Evolutionary conservation across 1,140 invertebrate genomes (phyloP), one percentile per base, ranked within the genome.

Genomic region (Drosophila funebris): DNA sequence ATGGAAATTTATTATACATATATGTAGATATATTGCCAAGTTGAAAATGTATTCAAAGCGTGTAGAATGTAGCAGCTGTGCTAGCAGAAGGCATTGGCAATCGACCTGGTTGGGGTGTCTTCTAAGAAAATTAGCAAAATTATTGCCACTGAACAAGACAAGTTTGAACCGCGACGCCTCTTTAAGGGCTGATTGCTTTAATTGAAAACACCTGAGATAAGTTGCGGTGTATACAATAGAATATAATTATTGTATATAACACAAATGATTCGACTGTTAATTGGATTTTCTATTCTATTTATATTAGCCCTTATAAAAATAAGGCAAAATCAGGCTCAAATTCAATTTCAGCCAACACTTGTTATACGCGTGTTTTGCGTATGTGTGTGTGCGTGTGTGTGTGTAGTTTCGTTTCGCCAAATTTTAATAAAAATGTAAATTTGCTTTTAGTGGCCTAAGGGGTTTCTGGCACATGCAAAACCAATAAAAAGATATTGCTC

Each of bases 371-470:
- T 24, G 13, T 52, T n/a, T 36, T 16, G 39, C 4, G 1, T 44
- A 44, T 24, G 27, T 68, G 22, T 39, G 27, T 16, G 41, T 41
- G 48, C 16, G 14, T 56, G 16, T 50, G 33, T 61, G 70, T 61
- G 9, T 39, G 54, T 58, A 71, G 68, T 84, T 77, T 63, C 44
- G 14, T 46, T 46, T 75, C 62, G 52, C 39, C 37, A 74, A 76
- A 74, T 85, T 85, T 85, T 85, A 87, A 85, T 85, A 87, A 85
- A 85, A 85, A 85, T 85, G 82, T 78, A 87, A 85, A 85, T 85
- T 85, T 68, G 56, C 61, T 71, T 37, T 57, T 67, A 74, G 66
- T 78, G 56, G 82, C 83, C 83, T 78, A 68, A 88, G 75, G 82
- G 71, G 63, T 64, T 71, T 75, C 60, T 72, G 78, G 62, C 83